Percentiles rank a stretch among this genome's conserved stretches.
These are phyloP conservation scores for Anoura caudifer DNA, from an alignment of 2,113 vertebrate genomes.

Conservation along the genomic window DNA sequence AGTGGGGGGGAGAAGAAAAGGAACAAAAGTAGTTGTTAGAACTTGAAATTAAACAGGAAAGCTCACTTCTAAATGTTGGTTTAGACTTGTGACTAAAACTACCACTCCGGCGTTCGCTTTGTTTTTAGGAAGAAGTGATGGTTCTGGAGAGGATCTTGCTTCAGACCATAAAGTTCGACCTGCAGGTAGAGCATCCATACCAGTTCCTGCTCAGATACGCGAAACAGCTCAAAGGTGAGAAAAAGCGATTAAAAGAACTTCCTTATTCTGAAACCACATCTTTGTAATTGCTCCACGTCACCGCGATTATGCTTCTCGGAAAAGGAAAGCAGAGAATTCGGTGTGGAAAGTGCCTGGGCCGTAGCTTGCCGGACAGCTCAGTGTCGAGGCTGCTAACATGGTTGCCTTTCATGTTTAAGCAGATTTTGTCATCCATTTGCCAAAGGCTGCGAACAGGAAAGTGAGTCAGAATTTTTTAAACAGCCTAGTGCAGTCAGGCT, in stretches of 20 bases:
- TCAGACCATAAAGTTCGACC: slow-evolving; percentile 98
- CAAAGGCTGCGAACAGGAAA: slow-evolving; percentile 42
- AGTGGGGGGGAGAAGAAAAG: background rate
- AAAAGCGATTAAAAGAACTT: background rate
- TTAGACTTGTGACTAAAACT: slow-evolving; percentile 24
- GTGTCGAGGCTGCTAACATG: rapidly evolving
- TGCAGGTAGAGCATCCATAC: slow-evolving; percentile 98
- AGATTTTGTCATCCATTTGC: slow-evolving; percentile 15
- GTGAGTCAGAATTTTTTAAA: slow-evolving; percentile 55
- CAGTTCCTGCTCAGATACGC: slow-evolving; percentile 98
- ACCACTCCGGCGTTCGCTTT: slow-evolving; percentile 1
- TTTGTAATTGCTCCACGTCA: background rate
- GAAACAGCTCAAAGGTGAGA: slow-evolving; percentile 97
- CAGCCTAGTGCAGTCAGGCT: slow-evolving; percentile 24
- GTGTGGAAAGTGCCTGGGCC: background rate
- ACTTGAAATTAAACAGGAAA: background rate
- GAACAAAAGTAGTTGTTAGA: background rate
- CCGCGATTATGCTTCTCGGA: background rate
- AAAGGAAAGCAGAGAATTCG: background rate
- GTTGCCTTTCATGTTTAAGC: background rate
- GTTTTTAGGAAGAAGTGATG: slow-evolving; percentile 96
- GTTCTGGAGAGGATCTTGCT: slow-evolving; percentile 97
- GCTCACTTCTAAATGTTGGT: background rate
- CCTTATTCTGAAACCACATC: background rate
- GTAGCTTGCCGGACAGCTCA: background rate